Evolutionary conservation across 2,113 vertebrate genomes (phyloP).

Genomic region (Heterochromis multidens): DNA sequence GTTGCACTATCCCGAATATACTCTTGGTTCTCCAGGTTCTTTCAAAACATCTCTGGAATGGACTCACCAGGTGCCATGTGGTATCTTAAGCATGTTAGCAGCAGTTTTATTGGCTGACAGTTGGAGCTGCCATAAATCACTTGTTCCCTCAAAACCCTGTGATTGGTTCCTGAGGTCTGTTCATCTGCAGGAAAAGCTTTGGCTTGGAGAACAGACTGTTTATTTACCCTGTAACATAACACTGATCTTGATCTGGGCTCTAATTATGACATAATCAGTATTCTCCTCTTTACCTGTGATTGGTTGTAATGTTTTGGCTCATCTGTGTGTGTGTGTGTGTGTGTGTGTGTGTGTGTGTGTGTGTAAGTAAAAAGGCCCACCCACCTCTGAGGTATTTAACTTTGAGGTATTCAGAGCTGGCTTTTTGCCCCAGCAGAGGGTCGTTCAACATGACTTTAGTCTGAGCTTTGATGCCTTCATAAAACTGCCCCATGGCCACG

Average conservation of each 20-base stretch:
- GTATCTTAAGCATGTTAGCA: background rate
- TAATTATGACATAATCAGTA: background rate
- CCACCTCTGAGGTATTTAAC: slow-evolving; percentile 97
- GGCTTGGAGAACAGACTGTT: background rate
- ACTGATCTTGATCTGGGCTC: background rate
- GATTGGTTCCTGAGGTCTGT: background rate
- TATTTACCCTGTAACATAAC: background rate
- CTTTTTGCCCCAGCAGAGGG: slow-evolving; percentile 94
- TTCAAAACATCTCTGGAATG: background rate
- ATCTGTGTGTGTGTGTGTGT: background rate
- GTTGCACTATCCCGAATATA: no score
- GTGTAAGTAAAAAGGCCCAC: background rate
- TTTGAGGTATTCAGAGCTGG: slow-evolving; percentile 95
- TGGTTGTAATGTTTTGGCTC: background rate
- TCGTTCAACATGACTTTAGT: slow-evolving; percentile 98
- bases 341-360: background rate
- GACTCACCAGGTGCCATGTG: background rate
- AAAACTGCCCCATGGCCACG: slow-evolving; percentile 97
- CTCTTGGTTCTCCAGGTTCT: background rate
- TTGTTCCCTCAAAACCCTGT: background rate
- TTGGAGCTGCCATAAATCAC: background rate
- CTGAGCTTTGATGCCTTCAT: slow-evolving; percentile 98
- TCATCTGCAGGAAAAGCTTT: background rate
- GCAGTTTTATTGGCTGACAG: background rate
- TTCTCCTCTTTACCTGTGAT: background rate